Percentiles rank a stretch among this genome's conserved stretches.
Conservation (phyloP, 1,140 invertebrate genomes). For the Halyomorpha halys region DNA sequence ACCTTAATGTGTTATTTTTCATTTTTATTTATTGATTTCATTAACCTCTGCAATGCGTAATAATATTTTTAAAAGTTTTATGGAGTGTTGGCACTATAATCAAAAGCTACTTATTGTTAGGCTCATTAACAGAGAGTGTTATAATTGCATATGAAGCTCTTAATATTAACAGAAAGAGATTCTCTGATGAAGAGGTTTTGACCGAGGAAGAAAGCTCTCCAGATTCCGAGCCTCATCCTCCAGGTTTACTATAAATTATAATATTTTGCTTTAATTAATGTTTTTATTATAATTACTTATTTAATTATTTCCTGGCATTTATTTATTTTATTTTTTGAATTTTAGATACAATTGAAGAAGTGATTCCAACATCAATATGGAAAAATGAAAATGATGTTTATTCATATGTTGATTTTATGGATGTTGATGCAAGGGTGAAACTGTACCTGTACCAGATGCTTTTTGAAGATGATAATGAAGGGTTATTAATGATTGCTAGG, state of each 20-base stretch:
- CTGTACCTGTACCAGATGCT: conserved; percentile 39
- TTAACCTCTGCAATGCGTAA: no score
- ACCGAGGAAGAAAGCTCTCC: conserved; percentile 18
- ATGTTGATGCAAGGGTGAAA: conserved; percentile 47
- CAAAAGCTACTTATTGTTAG: conserved; percentile 31
- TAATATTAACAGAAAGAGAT: conserved; percentile 17
- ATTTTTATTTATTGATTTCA: background rate
- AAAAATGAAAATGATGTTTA: conserved; percentile 37
- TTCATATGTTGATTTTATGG: conserved; percentile 44
- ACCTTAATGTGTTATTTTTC: background rate
- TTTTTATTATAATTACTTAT: background rate
- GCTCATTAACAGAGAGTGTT: conserved; percentile 49
- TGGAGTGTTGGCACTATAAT: background rate
- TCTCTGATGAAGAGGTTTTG: conserved; percentile 25
- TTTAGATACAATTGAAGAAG: conserved; percentile 35
- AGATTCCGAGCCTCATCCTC: background rate
- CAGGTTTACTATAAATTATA: conserved; percentile 21
- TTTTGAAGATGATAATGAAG: conserved; percentile 46
- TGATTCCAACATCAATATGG: conserved; percentile 12
- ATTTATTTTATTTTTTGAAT: background rate
- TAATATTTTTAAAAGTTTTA: conserved; percentile 27
- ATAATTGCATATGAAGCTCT: conserved; percentile 47
- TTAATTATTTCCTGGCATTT: background rate
- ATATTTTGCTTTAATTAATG: background rate
- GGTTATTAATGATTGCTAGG: conserved; percentile 42